Base-by-base conservation (phyloP, 2,797 vertebrate species). In the Channa striata region DNA sequence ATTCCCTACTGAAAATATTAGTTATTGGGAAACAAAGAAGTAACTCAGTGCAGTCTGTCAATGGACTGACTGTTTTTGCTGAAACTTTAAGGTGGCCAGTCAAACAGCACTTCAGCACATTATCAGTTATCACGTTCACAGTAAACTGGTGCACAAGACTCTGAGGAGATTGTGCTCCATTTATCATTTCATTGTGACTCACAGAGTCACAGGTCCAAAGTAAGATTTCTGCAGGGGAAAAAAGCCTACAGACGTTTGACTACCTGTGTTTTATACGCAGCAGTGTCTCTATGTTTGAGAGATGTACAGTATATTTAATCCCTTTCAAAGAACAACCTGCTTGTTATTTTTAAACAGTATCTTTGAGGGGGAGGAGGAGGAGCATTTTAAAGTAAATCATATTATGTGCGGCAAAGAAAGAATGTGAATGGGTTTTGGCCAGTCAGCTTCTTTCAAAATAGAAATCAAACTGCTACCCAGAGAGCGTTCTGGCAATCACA, bases 101-200 rank as follows among this genome's bases (percentile, higher is more conserved):
- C 14, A 60, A 66, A 51, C 33, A 30, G 59, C 58, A 72, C 53
- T 59, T 72, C 68, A 68, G 54, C 72, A 76, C 80, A 81, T 83
- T 74, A 80, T 72, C 66, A 81, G 33, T 75, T 74, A 74, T 73
- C 67, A 78, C 54, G 80, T 87, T 90, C 88, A 91, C 85, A 90
- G 46, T 34, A 56, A 54, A 65, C 73, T 57, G 46, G 40, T 68
- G 59, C 53, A 20, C 25, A 52, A 75, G 19, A 58, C 39, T 39
- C 17, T 56, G 30, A 25, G n/a, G 39, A 69, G 54, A 62, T 50
- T 66, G 66, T 43, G 58, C 49, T 66, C 25, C 13, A 43, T 54
- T 58, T 7, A 40, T 34, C 6, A 10, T 72, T 75, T 81, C 67
- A 67, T 62, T 47, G 47, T 49, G 37, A 76, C 53, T 76, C 70